Evolutionary conservation across 2,113 vertebrate genomes (phyloP).

Genomic region (Brachyhypopomus occidentalis): DNA sequence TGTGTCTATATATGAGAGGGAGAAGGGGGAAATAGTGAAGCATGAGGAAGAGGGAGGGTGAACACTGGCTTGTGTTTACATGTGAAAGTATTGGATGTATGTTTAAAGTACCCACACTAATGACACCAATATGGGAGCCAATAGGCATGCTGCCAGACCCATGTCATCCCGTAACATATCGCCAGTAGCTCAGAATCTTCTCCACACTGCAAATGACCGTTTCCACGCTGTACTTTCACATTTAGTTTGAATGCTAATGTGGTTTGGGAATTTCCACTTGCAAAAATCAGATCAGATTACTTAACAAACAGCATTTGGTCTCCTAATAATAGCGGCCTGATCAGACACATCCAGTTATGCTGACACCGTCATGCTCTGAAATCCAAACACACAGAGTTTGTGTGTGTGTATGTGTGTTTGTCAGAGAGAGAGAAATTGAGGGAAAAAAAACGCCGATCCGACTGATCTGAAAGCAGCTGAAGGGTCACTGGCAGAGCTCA

Average conservation of each 20-base stretch:
- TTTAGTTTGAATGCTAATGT: background rate
- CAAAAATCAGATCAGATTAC: slow-evolving; percentile 18
- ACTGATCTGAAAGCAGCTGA: background rate
- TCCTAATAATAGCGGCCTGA: slow-evolving; percentile 17
- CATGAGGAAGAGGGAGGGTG: slow-evolving; percentile 22
- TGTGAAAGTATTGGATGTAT: background rate
- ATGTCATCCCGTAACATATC: background rate
- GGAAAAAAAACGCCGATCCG: too few relatives aligned
- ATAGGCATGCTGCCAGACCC: background rate
- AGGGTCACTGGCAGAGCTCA: background rate
- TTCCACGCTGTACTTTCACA: slow-evolving; percentile 1
- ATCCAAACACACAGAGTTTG: background rate
- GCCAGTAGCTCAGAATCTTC: background rate
- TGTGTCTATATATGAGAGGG: background rate
- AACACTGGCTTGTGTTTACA: background rate
- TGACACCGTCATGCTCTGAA: slow-evolving; percentile 1
- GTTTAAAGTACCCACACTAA: background rate
- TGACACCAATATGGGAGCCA: background rate
- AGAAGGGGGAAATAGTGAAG: slow-evolving; percentile 2
- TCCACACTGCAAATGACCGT: background rate
- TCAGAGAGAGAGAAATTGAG: background rate
- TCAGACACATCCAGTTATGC: slow-evolving; percentile 34
- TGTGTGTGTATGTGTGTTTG: background rate
- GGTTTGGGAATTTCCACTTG: slow-evolving; percentile 18
- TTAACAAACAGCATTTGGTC: slow-evolving; percentile 29